phyloP scores from a whole-genome alignment of 1,140 invertebrate species.

The Dreissena polymorpha region DNA sequence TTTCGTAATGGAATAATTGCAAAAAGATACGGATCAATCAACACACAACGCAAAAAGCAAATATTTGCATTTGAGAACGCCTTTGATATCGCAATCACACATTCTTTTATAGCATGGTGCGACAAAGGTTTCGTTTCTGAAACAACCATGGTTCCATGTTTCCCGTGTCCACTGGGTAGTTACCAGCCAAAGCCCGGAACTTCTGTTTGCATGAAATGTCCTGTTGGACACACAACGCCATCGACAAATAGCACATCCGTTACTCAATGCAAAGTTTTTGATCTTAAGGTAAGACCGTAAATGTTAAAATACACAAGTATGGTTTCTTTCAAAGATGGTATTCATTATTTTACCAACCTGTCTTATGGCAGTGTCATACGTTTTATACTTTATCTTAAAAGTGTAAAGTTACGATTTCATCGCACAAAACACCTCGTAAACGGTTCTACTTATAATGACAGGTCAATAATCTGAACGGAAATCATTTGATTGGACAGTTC shows the following conservation, averaged over 20 bases:
- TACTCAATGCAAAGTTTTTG: not conserved
- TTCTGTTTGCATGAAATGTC: not conserved
- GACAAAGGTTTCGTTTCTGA: not conserved
- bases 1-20: not conserved
- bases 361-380: no score
- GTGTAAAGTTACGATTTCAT: no score
- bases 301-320: no score
- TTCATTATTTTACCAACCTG: no score
- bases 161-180: not conserved
- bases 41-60: not conserved
- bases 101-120: not conserved
- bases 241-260: not conserved
- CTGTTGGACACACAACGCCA: not conserved
- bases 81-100: not conserved
- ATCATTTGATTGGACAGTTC: not conserved
- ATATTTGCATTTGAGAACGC: not conserved
- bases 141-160: constrained; percentile 20
- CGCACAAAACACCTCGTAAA: no score
- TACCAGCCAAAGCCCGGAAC: not conserved
- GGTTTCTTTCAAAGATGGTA: no score
- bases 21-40: not conserved
- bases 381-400: no score
- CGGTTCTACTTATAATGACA: no score
- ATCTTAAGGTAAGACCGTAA: not conserved
- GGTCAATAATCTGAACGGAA: not conserved